Evolutionary conservation across 2,113 vertebrate genomes (phyloP), one percentile per base, ranked within the genome.

Genomic region (Equus quagga): DNA sequence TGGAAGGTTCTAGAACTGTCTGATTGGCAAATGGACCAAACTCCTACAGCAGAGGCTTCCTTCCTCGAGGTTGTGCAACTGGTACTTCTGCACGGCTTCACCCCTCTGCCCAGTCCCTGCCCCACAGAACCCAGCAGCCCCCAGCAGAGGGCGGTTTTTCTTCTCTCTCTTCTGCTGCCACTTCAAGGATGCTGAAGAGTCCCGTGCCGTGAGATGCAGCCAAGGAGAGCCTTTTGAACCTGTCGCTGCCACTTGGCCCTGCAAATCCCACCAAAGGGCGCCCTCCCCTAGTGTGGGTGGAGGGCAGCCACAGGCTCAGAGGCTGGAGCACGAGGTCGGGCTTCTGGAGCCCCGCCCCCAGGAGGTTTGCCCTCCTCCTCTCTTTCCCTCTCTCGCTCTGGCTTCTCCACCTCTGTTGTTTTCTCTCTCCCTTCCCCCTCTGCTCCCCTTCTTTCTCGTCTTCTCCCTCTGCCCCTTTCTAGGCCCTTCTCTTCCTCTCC

Each of bases 401-500:
- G 9, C 21, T 11, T 9, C 65, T 5, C 21, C 4, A 3, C 6
- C 2, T 5, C 12, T 9, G 51, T 54, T 15, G 51, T 54, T 0
- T 28, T 5, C 2, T 4, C 19, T 1, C 0, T 10, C 26, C 6
- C 5, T 11, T 3, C 0, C 8, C 12, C 11, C 17, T 1, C 24
- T 5, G 24, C n/a, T 5, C 7, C 17, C 14, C 4, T 21, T 6
- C 56, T 8, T 10, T 8, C 3, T 6, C 7, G 3, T 6, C 49
- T 2, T 9, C 84, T 56, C 1, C 33, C 65, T 5, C 1, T 54
- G 51, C 15, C 15, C 10, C 6, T 28, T 54, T 54, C 51, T 54
- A 54, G 51, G 51, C 9, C 49, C 6, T 14, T 54, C 3, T 4
- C 8, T 12, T 12, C 69, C 33, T 26, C 14, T 8, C 51, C 3